Percentiles rank a stretch among this genome's conserved stretches.
phyloP scores from a whole-genome alignment of 2,888 invertebrate genomes.

The Noctua fimbriata region DNA sequence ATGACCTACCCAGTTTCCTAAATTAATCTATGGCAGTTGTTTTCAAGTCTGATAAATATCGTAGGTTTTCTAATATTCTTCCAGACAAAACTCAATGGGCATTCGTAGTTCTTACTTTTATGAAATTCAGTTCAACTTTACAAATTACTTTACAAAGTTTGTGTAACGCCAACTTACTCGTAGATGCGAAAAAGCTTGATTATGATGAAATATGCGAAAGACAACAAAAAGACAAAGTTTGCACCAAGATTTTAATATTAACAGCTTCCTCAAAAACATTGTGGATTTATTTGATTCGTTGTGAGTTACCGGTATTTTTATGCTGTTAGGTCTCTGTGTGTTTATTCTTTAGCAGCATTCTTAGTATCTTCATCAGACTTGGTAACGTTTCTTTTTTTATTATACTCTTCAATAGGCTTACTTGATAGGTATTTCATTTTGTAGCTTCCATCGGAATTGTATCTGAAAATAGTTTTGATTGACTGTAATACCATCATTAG shows the following conservation, averaged over 20 bases:
- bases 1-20: neutral
- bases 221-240: neutral
- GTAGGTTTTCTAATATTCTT: neutral
- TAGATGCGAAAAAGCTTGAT: neutral
- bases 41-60: slow-evolving; percentile 1
- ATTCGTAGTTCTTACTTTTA: neutral
- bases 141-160: neutral
- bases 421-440: slow-evolving; percentile 89
- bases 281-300: neutral
- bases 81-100: neutral
- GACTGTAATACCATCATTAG: neutral
- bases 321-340: neutral
- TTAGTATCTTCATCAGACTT: slow-evolving; percentile 54
- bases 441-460: slow-evolving; percentile 91
- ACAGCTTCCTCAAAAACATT: slow-evolving; percentile 49
- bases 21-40: neutral
- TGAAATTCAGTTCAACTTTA: neutral
- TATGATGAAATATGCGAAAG: neutral
- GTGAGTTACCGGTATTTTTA: neutral
- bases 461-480: slow-evolving; percentile 71
- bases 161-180: neutral
- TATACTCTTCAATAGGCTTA: slow-evolving; percentile 71
- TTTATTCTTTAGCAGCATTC: slow-evolving; percentile 44
- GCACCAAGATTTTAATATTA: slow-evolving; percentile 30
- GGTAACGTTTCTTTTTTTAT: slow-evolving; percentile 42